phyloP scores from a whole-genome alignment of 2,888 invertebrate genomes.

The Drymonia ruficornis region DNA sequence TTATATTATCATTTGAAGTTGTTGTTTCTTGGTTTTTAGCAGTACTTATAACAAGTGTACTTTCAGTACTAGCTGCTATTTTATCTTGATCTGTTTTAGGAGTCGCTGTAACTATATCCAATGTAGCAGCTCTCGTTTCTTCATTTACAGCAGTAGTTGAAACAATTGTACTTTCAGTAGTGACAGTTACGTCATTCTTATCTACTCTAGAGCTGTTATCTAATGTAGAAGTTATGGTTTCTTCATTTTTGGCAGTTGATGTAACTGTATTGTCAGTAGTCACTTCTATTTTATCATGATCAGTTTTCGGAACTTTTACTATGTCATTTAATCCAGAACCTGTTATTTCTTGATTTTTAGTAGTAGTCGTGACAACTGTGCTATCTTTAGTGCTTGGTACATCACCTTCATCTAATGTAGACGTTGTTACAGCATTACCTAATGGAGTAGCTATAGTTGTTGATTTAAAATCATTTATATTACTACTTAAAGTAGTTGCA shows the following conservation, averaged over 20 bases:
- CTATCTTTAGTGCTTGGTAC: background rate
- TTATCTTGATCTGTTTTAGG: background rate
- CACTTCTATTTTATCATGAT: background rate
- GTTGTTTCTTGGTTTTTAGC: background rate
- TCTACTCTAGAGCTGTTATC: background rate
- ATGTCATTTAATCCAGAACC: background rate
- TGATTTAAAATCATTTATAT: background rate
- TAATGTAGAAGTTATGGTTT: background rate
- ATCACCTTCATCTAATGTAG: background rate
- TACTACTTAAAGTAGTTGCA: background rate
- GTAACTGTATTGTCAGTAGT: background rate
- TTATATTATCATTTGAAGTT: background rate
- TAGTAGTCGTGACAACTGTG: background rate
- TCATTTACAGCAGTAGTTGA: background rate
- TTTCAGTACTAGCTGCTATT: background rate
- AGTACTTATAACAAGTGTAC: background rate
- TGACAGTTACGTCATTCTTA: background rate
- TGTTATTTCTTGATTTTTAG: no score
- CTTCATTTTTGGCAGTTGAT: background rate
- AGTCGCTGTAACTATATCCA: background rate
- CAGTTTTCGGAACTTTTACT: background rate
- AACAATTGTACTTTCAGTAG: background rate
- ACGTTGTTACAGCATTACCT: background rate
- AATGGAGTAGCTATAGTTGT: background rate
- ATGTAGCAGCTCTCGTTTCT: background rate